Conservation (phyloP, 2,888 invertebrate species). For the Lamproptera curius region DNA sequence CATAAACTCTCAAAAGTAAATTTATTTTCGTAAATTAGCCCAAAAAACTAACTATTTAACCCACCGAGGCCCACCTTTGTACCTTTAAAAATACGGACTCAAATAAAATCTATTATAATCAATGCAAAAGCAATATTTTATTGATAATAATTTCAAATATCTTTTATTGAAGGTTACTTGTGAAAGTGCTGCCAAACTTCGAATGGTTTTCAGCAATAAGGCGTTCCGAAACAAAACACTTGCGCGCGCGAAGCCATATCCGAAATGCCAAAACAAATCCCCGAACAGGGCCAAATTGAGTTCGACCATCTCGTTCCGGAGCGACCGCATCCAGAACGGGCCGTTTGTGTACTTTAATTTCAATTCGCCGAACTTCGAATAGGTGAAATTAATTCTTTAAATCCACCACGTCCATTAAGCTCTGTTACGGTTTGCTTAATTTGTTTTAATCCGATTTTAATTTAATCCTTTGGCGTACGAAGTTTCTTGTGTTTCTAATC, state of each 20-base stretch:
- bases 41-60: too few relatives aligned
- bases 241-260: conserved; percentile 2
- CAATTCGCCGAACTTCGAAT: conserved; percentile 28
- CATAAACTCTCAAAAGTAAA: too few relatives aligned
- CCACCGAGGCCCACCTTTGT: too few relatives aligned
- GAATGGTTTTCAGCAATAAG: too few relatives aligned
- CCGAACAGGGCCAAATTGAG: conserved; percentile 9
- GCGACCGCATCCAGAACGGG: conserved; percentile 23
- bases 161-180: too few relatives aligned
- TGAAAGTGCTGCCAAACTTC: too few relatives aligned
- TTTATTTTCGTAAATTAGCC: too few relatives aligned
- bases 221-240: not conserved
- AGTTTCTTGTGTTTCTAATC: conserved; percentile 15
- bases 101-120: too few relatives aligned
- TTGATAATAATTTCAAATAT: too few relatives aligned
- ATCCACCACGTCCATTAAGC: conserved; percentile 37
- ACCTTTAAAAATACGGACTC: too few relatives aligned
- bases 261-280: conserved; percentile 16
- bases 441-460: conserved; percentile 32
- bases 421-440: conserved; percentile 22
- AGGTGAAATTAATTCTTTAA: conserved; percentile 33
- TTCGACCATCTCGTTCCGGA: conserved; percentile 16
- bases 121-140: too few relatives aligned
- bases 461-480: conserved; percentile 25
- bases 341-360: conserved; percentile 26